A percentile compares a stretch with the other conserved stretches of the same genome.
Evolutionary conservation across 2,113 vertebrate genomes (phyloP).

Genomic region (Sceloporus tristichus): DNA sequence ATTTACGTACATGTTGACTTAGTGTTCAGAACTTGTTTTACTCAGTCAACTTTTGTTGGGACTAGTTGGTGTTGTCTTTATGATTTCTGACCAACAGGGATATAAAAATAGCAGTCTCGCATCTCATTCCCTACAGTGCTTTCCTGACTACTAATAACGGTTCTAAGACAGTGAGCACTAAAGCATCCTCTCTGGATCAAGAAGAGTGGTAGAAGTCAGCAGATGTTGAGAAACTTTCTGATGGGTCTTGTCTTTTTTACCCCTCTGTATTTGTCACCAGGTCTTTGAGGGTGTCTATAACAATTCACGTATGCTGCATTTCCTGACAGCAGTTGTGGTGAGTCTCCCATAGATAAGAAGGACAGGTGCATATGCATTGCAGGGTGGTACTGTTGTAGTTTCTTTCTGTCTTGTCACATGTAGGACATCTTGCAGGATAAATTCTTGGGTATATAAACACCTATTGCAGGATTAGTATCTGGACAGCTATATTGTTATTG

Average conservation of each 20-base stretch:
- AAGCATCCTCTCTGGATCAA: not conserved
- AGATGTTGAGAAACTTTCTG: not conserved
- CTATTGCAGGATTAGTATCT: not conserved
- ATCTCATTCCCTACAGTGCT: not conserved
- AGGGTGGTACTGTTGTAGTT: not conserved
- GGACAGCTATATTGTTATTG: not conserved
- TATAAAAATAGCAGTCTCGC: not conserved
- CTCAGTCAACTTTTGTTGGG: no score
- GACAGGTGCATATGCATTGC: no score
- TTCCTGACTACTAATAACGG: not conserved
- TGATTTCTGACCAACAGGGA: not conserved
- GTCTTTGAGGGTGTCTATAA: constrained; percentile 91
- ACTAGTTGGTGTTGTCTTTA: not conserved
- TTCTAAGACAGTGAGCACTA: not conserved
- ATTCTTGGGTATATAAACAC: not conserved
- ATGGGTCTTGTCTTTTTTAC: not conserved
- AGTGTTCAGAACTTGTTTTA: no score
- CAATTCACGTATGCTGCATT: constrained; percentile 92
- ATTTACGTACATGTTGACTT: no score
- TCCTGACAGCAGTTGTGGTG: constrained; percentile 92
- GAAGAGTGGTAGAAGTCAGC: not conserved
- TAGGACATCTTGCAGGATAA: not conserved
- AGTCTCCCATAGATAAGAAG: constrained; percentile 59
- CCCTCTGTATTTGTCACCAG: constrained; percentile 62
- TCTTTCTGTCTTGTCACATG: not conserved